phyloP scores from a whole-genome alignment of 1,140 invertebrate species.

The Mycetomoellerius zeteki region DNA sequence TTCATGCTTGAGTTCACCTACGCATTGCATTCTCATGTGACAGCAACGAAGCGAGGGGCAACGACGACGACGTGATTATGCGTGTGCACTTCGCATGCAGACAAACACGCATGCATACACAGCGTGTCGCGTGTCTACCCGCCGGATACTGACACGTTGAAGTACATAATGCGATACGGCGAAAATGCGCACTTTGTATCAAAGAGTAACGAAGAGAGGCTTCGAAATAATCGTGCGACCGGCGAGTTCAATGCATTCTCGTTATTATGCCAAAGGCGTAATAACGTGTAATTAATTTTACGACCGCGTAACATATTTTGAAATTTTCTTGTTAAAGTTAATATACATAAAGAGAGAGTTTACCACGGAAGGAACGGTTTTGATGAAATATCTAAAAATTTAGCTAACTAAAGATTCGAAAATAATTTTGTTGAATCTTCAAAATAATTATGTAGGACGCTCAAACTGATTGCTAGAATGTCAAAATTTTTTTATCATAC shows the following conservation, averaged over 20 bases:
- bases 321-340: constrained; percentile 3
- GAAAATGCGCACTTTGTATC: constrained; percentile 59
- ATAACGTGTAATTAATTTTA: constrained; percentile 6
- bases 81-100: constrained; percentile 45
- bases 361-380: not conserved
- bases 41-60: constrained; percentile 51
- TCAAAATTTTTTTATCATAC: too few relatives aligned
- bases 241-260: constrained; percentile 33
- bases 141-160: constrained; percentile 33
- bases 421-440: too few relatives aligned
- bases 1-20: constrained; percentile 69
- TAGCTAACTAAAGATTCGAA: too few relatives aligned
- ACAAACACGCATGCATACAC: constrained; percentile 26
- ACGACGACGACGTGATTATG: constrained; percentile 68
- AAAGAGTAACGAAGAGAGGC: constrained; percentile 16
- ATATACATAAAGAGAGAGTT: not conserved
- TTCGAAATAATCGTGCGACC: constrained; percentile 30
- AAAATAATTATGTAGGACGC: too few relatives aligned
- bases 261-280: not conserved
- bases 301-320: not conserved
- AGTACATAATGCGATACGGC: constrained; percentile 30
- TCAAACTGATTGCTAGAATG: too few relatives aligned
- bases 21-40: constrained; percentile 70
- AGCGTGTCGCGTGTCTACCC: constrained; percentile 50
- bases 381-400: too few relatives aligned